Evolutionary conservation across 2,113 vertebrate genomes (phyloP).

Genomic region (Phainopepla nitens): DNA sequence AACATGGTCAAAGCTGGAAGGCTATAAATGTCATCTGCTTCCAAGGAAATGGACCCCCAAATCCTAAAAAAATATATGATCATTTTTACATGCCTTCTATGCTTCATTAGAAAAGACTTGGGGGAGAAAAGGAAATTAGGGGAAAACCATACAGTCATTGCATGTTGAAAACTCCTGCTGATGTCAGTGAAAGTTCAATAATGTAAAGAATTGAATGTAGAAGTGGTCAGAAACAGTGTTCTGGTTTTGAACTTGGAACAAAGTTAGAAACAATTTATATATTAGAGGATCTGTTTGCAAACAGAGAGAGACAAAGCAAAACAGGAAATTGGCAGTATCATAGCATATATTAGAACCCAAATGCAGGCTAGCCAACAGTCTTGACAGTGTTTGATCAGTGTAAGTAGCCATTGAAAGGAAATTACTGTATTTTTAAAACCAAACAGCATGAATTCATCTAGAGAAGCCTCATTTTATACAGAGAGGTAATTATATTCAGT

Average conservation of each 20-base stretch:
- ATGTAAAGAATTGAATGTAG: background rate
- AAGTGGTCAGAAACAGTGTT: background rate
- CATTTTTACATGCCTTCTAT: background rate
- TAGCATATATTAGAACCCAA: background rate
- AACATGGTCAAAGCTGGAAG: conserved; percentile 12
- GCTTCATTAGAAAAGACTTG: background rate
- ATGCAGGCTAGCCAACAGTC: background rate
- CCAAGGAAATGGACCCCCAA: background rate
- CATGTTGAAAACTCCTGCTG: background rate
- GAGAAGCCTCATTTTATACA: conserved; percentile 17
- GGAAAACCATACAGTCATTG: background rate
- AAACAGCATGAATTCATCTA: background rate
- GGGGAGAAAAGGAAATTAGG: background rate
- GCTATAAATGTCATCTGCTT: background rate
- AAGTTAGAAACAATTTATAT: background rate
- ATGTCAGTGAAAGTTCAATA: conserved; percentile 1
- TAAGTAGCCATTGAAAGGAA: conserved; percentile 27
- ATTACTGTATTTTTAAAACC: conserved; percentile 38
- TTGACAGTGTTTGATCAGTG: conserved; percentile 16
- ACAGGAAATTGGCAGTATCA: background rate
- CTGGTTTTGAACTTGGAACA: background rate
- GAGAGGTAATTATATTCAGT: conserved; percentile 10
- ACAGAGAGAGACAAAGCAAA: background rate
- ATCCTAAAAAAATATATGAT: background rate
- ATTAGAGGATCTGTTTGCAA: background rate